A percentile compares a stretch with the other conserved stretches of the same genome.
Evolutionary conservation across 37 sponge, comb jelly and placozoan genomes (phyloP).

Genomic region (Eunapius fragilis): DNA sequence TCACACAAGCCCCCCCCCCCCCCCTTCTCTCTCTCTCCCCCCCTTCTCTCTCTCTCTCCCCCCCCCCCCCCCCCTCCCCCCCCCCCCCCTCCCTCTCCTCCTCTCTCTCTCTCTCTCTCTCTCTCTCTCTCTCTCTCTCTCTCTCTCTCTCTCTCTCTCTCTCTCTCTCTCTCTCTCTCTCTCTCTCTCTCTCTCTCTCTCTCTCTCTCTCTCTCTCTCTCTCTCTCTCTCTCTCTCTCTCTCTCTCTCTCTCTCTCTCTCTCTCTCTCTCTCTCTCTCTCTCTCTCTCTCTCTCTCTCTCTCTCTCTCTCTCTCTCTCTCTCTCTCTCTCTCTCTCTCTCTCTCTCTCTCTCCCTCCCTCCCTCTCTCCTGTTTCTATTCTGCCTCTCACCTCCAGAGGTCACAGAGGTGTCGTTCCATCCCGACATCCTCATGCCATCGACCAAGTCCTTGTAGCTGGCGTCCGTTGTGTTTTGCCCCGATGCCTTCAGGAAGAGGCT

Average conservation of each 20-base stretch:
- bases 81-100: no score
- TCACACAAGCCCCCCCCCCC: no score
- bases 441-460: slow-evolving; percentile 40
- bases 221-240: no score
- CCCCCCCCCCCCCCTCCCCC: no score
- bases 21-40: no score
- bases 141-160: background rate
- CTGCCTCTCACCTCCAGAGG: background rate
- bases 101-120: background rate
- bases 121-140: background rate
- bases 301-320: background rate
- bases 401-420: slow-evolving; percentile 29
- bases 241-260: no score
- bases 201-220: no score
- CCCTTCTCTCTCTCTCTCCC: no score
- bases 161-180: background rate
- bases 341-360: background rate
- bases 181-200: background rate
- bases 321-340: background rate
- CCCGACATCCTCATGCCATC: slow-evolving; percentile 26
- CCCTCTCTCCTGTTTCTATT: background rate
- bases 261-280: no score
- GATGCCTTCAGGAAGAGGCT: background rate
- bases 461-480: slow-evolving; percentile 4
- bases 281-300: background rate